Evolutionary conservation across 2,888 invertebrate species (phyloP).

Genomic region (Unio delphinus): DNA sequence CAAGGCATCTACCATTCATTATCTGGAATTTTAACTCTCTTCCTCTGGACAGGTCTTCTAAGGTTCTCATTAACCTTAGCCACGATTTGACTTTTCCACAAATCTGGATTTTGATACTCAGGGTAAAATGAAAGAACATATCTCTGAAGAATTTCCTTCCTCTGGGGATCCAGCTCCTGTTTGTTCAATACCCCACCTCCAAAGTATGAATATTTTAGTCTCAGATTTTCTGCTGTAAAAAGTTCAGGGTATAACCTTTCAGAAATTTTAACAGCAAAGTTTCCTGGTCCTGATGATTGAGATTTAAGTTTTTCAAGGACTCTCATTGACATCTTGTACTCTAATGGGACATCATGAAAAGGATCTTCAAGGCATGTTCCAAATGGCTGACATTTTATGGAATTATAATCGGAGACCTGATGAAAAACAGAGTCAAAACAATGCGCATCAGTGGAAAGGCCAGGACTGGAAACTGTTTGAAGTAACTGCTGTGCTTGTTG

Average conservation of each 20-base stretch:
- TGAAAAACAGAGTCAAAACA: too few relatives aligned
- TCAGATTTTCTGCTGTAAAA: constrained; percentile 6
- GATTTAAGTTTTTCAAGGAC: constrained; percentile 7
- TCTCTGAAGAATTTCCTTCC: constrained; percentile 9
- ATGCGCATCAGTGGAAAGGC: too few relatives aligned
- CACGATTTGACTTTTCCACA: constrained; percentile 11
- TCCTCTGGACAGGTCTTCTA: constrained; percentile 1
- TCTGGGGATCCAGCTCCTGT: constrained; percentile 9
- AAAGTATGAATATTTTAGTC: constrained; percentile 11
- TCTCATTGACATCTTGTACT: constrained; percentile 4
- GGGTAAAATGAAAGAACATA: constrained; percentile 13
- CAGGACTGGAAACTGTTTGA: too few relatives aligned
- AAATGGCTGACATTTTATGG: too few relatives aligned
- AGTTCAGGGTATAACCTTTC: constrained; percentile 13
- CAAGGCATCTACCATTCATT: too few relatives aligned
- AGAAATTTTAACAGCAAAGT: constrained; percentile 15
- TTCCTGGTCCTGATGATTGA: constrained; percentile 11
- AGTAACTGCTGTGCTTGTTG: too few relatives aligned
- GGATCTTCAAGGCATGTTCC: too few relatives aligned
- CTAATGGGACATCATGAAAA: constrained; percentile 7
- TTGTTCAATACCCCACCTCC: constrained; percentile 12
- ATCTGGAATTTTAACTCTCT: too few relatives aligned
- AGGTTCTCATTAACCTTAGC: constrained; percentile 13
- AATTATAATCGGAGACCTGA: too few relatives aligned
- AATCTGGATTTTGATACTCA: not conserved